Conservation (phyloP, 1,140 invertebrate genomes). For the Xylocopa sonorina region DNA sequence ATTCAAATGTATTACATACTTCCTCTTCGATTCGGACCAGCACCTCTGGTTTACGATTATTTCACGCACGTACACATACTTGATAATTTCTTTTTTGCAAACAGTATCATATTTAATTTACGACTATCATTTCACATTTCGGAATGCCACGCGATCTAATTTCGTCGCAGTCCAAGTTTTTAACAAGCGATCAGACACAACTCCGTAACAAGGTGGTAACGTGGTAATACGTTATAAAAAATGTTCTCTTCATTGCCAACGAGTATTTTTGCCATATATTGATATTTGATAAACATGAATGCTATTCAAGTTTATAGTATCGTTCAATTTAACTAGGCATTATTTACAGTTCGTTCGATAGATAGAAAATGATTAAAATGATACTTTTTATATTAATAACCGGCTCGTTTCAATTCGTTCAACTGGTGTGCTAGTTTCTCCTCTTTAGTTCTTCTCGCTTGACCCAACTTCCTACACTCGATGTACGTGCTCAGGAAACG, state of each 20-base stretch:
- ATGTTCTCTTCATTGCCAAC: constrained; percentile 46
- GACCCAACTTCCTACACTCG: constrained; percentile 86
- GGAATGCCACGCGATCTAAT: constrained; percentile 44
- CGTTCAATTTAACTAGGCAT: constrained; percentile 74
- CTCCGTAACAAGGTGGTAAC: constrained; percentile 23
- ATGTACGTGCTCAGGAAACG: constrained; percentile 88
- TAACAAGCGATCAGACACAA: constrained; percentile 48
- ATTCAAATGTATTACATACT: constrained; percentile 30
- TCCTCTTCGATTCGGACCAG: not conserved
- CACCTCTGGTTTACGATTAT: not conserved
- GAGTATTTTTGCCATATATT: constrained; percentile 47
- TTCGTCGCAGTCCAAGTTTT: constrained; percentile 6
- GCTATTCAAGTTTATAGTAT: constrained; percentile 65
- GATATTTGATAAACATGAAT: constrained; percentile 63
- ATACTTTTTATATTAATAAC: constrained; percentile 78
- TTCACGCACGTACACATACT: not conserved
- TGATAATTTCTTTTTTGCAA: not conserved
- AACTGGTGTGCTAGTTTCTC: constrained; percentile 89
- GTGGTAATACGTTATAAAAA: constrained; percentile 47
- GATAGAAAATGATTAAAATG: constrained; percentile 63
- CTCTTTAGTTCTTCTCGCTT: constrained; percentile 88
- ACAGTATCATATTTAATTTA: constrained; percentile 9
- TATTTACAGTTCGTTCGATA: constrained; percentile 75
- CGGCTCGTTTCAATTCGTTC: constrained; percentile 85
- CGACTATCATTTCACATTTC: not conserved